Conservation (phyloP, 2,113 vertebrate species). For the Pachypanchax playfairii region DNA sequence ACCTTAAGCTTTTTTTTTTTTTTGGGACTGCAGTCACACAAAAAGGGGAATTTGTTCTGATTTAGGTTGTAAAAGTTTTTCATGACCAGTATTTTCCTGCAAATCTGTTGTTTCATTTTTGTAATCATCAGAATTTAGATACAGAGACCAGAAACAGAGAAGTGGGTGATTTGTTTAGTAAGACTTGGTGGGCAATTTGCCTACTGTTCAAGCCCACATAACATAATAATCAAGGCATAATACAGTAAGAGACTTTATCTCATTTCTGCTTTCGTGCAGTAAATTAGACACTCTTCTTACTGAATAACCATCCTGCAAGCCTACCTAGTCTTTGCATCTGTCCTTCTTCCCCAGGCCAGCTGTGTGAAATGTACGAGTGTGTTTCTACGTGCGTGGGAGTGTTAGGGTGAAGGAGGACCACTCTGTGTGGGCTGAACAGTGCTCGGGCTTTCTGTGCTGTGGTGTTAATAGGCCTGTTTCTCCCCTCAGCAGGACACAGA, state of each 20-base stretch:
- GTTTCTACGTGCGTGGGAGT: slow-evolving; percentile 64
- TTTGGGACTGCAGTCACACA: no score
- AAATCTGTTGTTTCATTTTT: no score
- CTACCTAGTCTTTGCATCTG: slow-evolving; percentile 47
- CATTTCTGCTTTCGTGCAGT: slow-evolving; percentile 29
- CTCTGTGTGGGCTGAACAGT: slow-evolving; percentile 73
- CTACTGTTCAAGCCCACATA: slow-evolving; percentile 9
- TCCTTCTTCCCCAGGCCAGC: slow-evolving; percentile 57
- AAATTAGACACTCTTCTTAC: slow-evolving; percentile 35
- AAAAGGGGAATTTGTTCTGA: no score
- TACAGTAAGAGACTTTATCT: slow-evolving; percentile 45
- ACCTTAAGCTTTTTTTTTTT: no score
- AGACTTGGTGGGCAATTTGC: slow-evolving; percentile 23
- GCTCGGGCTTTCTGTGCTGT: slow-evolving; percentile 64
- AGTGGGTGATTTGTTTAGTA: slow-evolving; percentile 9
- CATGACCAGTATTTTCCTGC: no score
- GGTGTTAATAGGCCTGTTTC: slow-evolving; percentile 77
- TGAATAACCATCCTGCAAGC: slow-evolving; percentile 57
- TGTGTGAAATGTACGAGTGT: slow-evolving; percentile 45
- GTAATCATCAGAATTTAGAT: slow-evolving; percentile 15
- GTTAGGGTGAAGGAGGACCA: slow-evolving; percentile 72
- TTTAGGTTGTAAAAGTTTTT: no score
- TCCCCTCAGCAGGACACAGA: slow-evolving; percentile 73
- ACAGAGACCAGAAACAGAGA: slow-evolving; percentile 3
- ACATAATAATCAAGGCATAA: slow-evolving; percentile 22